A percentile compares a stretch with the other conserved stretches of the same genome.
Conservation (phyloP, 2,797 vertebrate species). For the Poecilia wingei region DNA sequence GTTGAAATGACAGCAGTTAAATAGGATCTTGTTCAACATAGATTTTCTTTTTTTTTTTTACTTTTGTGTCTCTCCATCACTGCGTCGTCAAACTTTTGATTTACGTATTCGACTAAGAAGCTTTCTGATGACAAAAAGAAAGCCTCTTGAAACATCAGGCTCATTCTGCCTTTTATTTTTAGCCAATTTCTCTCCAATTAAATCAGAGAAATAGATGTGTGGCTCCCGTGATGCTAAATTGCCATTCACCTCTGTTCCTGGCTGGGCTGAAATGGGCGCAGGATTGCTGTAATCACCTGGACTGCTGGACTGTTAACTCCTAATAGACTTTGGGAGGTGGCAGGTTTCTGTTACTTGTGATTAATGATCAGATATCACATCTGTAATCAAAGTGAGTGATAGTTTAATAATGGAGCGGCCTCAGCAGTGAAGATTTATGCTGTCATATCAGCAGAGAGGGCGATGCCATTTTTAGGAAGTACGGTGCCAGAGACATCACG, state of each 20-base stretch:
- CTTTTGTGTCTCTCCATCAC: neutral
- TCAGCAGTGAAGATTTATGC: conserved; percentile 54
- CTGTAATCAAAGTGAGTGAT: conserved; percentile 77
- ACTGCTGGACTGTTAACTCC: conserved; percentile 68
- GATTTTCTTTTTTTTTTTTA: conserved; percentile 31
- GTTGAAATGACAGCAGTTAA: conserved; percentile 58
- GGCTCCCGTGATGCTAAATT: conserved; percentile 47
- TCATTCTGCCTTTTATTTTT: conserved; percentile 21
- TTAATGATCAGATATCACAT: conserved; percentile 73
- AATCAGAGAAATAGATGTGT: conserved; percentile 50
- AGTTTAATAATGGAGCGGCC: conserved; percentile 77
- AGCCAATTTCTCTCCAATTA: conserved; percentile 48
- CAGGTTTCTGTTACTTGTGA: conserved; percentile 64
- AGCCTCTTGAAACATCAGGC: conserved; percentile 6
- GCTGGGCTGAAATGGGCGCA: conserved; percentile 43
- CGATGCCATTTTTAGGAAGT: conserved; percentile 56
- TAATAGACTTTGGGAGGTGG: conserved; percentile 62
- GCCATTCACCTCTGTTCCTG: conserved; percentile 58
- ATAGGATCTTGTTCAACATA: conserved; percentile 53
- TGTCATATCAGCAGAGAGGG: conserved; percentile 57
- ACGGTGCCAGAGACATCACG: conserved; percentile 54
- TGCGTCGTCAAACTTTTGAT: conserved; percentile 24
- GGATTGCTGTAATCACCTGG: conserved; percentile 46
- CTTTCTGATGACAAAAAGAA: conserved; percentile 8
- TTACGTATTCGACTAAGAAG: conserved; percentile 9